These are phyloP conservation scores for Notothenia coriiceps DNA, from an alignment of 2,113 vertebrate species.

Conservation along the genomic window DNA sequence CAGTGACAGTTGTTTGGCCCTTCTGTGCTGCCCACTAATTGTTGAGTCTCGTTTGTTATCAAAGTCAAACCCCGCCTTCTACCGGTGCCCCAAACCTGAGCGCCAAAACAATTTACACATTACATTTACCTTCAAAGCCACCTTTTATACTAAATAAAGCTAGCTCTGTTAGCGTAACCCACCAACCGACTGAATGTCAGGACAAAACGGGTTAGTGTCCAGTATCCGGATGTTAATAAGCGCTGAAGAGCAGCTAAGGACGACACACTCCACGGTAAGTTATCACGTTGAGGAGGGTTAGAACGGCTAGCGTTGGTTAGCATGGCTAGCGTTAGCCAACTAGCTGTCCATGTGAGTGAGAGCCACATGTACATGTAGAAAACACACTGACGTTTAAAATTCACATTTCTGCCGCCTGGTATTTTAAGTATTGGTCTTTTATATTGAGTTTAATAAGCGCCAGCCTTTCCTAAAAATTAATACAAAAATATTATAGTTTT, in stretches of 20 bases:
- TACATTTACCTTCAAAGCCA: not conserved
- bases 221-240: constrained; percentile 18
- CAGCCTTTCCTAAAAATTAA: not conserved
- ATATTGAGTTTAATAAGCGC: not conserved
- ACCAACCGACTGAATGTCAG: constrained; percentile 16
- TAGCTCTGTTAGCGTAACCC: not conserved
- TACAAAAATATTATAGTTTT: not conserved
- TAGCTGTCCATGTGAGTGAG: not conserved
- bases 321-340: not conserved
- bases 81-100: not conserved
- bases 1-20: too few relatives aligned
- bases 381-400: not conserved
- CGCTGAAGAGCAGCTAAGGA: not conserved
- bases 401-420: not conserved
- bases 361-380: not conserved
- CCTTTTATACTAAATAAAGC: not conserved
- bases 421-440: not conserved
- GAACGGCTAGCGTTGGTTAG: not conserved
- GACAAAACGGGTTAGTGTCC: constrained; percentile 42
- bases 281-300: not conserved
- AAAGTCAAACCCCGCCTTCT: not conserved
- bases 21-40: too few relatives aligned
- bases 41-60: too few relatives aligned
- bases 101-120: not conserved
- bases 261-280: constrained; percentile 30